phyloP scores from a whole-genome alignment of 30 jellyfish, hydroid and myxozoan species.

The Chrysaora quinquecirrha region DNA sequence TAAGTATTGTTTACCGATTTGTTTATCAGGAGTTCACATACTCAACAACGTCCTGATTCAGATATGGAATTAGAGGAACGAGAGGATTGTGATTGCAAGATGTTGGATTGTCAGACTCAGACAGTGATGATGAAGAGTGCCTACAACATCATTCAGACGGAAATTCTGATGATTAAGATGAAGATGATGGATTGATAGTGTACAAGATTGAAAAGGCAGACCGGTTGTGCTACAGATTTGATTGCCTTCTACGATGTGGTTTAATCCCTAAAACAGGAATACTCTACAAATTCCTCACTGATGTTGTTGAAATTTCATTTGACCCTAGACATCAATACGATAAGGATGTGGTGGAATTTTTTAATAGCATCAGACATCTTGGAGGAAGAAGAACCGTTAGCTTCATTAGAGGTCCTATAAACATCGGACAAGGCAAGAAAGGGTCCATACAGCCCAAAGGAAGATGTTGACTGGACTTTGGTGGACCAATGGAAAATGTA shows the following conservation, averaged over 20 bases:
- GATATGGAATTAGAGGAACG: too few relatives aligned
- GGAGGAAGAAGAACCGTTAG: slow-evolving; percentile 45
- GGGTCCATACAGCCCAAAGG: slow-evolving; percentile 22
- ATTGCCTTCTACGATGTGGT: neutral
- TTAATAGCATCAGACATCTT: slow-evolving; percentile 46
- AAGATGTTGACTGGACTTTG: slow-evolving; percentile 14
- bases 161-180: too few relatives aligned
- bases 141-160: neutral
- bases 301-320: slow-evolving; percentile 13
- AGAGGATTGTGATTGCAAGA: too few relatives aligned
- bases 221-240: neutral
- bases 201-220: too few relatives aligned
- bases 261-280: neutral
- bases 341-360: slow-evolving; percentile 34
- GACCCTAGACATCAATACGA: slow-evolving; percentile 40
- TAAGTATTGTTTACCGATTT: neutral
- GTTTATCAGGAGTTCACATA: neutral
- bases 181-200: neutral
- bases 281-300: slow-evolving; percentile 35
- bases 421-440: slow-evolving; percentile 38
- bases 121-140: too few relatives aligned
- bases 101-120: too few relatives aligned
- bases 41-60: too few relatives aligned
- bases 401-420: slow-evolving; percentile 40
- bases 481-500: slow-evolving; percentile 37